phyloP scores from a whole-genome alignment of 2,113 vertebrate genomes.

The Cisticola juncidis region DNA sequence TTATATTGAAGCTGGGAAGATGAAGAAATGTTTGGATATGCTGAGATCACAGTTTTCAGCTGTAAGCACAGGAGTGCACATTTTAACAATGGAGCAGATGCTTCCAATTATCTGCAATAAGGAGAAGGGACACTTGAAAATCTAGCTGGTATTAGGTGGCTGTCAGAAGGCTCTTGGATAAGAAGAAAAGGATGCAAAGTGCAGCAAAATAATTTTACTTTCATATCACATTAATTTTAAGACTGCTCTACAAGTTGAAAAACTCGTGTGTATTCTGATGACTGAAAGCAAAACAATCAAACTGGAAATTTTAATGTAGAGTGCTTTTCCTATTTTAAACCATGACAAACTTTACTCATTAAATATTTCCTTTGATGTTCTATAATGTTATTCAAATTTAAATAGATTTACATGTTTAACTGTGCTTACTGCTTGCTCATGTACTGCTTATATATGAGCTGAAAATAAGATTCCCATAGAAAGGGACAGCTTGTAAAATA shows the following conservation, averaged over 20 bases:
- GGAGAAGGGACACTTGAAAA: slow-evolving; percentile 8
- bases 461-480: background rate
- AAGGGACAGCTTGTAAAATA: background rate
- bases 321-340: background rate
- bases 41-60: slow-evolving; percentile 7
- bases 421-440: background rate
- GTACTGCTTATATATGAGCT: background rate
- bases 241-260: background rate
- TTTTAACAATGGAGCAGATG: slow-evolving; percentile 10
- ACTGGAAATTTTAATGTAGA: background rate
- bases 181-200: background rate
- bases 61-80: background rate
- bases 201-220: background rate
- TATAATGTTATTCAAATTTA: background rate
- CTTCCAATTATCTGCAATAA: slow-evolving; percentile 26
- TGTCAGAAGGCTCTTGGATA: background rate
- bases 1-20: background rate
- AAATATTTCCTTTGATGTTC: background rate
- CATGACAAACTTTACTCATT: background rate
- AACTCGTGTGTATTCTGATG: background rate
- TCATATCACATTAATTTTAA: background rate
- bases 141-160: background rate
- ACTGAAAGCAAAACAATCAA: background rate
- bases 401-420: background rate
- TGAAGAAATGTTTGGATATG: background rate